These are phyloP conservation scores for Apaloderma vittatum DNA, from an alignment of 2,113 vertebrate genomes.

Conservation along the genomic window DNA sequence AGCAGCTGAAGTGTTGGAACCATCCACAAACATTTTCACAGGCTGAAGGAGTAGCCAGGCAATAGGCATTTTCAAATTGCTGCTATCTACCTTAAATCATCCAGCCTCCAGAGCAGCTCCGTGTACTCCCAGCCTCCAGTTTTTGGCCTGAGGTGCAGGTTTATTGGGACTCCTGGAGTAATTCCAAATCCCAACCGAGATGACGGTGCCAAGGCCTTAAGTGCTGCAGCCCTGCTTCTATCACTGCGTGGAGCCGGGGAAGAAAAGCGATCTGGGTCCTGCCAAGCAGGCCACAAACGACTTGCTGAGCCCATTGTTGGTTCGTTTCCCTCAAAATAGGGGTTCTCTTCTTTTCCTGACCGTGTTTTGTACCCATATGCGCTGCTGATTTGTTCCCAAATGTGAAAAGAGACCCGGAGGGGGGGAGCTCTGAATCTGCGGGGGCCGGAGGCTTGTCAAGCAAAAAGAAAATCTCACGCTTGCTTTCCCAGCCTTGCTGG, in stretches of 20 bases:
- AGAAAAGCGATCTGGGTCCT: neutral
- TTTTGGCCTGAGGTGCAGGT: slow-evolving; percentile 31
- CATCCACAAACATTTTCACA: neutral
- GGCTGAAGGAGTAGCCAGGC: slow-evolving; percentile 10
- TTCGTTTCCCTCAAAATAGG: neutral
- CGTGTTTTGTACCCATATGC: fast-evolving
- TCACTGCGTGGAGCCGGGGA: neutral
- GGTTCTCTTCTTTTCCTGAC: slow-evolving; percentile 11
- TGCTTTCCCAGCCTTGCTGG: neutral
- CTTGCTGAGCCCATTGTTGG: slow-evolving; percentile 22
- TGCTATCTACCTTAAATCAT: slow-evolving; percentile 65
- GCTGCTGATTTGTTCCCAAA: neutral
- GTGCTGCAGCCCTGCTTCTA: slow-evolving; percentile 54
- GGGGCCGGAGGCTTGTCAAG: neutral
- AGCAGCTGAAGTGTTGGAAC: neutral
- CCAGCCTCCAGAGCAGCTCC: neutral
- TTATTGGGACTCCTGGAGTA: slow-evolving; percentile 51
- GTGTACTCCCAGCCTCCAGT: neutral
- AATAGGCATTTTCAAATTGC: neutral
- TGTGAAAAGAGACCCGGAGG: neutral
- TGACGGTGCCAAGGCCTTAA: slow-evolving; percentile 50
- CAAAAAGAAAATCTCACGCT: neutral
- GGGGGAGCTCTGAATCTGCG: neutral
- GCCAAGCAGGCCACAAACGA: slow-evolving; percentile 23
- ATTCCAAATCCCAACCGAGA: neutral